phyloP scores from a whole-genome alignment of 2,113 vertebrate species.

The Lynx canadensis region DNA sequence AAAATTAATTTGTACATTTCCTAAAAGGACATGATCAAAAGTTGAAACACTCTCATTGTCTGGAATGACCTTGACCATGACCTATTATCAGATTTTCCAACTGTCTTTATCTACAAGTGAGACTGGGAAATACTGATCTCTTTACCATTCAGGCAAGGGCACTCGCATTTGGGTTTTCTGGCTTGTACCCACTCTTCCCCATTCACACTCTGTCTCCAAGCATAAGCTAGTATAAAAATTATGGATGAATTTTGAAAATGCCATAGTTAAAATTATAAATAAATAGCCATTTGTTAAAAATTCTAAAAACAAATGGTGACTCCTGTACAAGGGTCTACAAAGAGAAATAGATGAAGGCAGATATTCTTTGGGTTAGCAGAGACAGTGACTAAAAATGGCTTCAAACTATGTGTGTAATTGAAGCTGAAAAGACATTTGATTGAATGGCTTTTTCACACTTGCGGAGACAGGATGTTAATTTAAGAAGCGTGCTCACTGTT shows the following conservation, averaged over 20 bases:
- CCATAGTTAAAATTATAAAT: conserved; percentile 19
- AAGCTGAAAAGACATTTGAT: not conserved
- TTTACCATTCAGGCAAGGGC: not conserved
- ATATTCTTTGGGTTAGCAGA: not conserved
- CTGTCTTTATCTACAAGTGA: not conserved
- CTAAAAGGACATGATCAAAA: not conserved
- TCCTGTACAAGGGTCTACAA: not conserved
- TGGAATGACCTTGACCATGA: not conserved
- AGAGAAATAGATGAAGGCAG: not conserved
- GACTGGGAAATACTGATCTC: too few relatives aligned
- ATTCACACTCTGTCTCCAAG: not conserved
- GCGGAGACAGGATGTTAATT: not conserved
- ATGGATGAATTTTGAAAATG: not conserved
- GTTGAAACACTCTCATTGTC: not conserved
- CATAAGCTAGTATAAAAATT: not conserved
- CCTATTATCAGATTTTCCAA: not conserved
- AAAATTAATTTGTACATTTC: not conserved
- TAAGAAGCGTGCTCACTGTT: not conserved
- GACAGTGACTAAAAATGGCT: not conserved
- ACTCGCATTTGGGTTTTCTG: not conserved
- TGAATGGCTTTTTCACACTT: not conserved
- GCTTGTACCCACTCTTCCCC: not conserved
- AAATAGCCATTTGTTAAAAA: not conserved
- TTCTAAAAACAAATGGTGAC: not conserved
- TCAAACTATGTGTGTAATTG: not conserved